Conservation (phyloP, 2,888 invertebrate species). For the Oasisia sp. region DNA sequence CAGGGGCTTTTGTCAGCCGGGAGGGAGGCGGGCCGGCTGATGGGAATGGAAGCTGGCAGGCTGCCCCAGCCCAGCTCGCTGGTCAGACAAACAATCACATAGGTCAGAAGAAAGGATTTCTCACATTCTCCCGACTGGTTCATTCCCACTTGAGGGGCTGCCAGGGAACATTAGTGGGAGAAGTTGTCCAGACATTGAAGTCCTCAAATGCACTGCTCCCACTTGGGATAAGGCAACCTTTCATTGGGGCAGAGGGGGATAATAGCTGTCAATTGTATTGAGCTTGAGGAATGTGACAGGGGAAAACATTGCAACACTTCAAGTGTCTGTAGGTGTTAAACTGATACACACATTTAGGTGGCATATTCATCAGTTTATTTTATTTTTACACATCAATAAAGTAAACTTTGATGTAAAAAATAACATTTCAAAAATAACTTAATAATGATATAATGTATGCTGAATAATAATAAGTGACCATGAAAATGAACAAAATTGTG, state of each 20-base stretch:
- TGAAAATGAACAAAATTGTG: too few species aligned
- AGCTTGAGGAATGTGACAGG: too few species aligned
- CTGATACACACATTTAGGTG: too few species aligned
- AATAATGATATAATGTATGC: too few species aligned
- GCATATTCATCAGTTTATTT: too few species aligned
- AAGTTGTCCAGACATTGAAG: neutral
- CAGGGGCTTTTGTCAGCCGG: neutral
- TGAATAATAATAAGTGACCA: too few species aligned
- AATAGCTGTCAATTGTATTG: neutral
- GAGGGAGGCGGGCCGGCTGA: neutral
- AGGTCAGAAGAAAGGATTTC: slow-evolving; percentile 17
- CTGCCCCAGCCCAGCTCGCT: neutral
- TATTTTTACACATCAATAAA: too few species aligned
- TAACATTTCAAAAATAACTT: too few species aligned
- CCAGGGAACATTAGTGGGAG: neutral
- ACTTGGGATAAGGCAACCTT: neutral
- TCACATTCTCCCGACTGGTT: neutral
- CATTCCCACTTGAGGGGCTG: neutral
- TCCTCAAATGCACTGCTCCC: neutral
- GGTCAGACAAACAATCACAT: neutral
- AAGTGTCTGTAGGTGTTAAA: too few species aligned
- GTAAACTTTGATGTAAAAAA: too few species aligned
- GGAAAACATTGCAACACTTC: too few species aligned
- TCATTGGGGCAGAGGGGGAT: neutral
- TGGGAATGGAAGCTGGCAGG: neutral